Base-by-base conservation (phyloP, 1,140 invertebrate species). In the Ceratosolen fusciceps region DNA sequence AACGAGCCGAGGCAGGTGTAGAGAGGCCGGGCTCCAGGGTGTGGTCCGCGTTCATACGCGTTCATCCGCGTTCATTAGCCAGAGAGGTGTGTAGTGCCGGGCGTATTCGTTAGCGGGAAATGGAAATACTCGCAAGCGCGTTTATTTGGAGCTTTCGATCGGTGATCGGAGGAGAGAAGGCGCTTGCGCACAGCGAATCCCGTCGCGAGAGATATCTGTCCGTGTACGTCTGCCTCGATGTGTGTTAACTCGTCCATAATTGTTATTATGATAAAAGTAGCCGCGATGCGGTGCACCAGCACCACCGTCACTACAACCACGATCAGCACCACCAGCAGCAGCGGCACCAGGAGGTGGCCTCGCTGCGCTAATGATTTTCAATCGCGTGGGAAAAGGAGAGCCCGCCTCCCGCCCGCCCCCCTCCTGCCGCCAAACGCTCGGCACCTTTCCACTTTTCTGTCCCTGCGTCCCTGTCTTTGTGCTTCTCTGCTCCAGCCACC, bases 31-130 rank as follows among this genome's bases (percentile, higher is more conserved):
- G 70, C 80, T 78, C 43, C 16, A 83, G 83, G 87, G 87, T 87
- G 87, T 88, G 88, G 87, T 85, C 82, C 81, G 81, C 81, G 83
- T 88, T 87, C 86, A 83, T 87, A 86, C 85, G 82, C 82, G 83
- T 83, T 83, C n/a, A n/a, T n/a, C n/a, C 80, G 85, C 83, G 81
- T 82, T 84, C 77, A 82, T 82, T 83, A 76, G 78, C 31, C 65
- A 16, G n/a, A n/a, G n/a, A n/a, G n/a, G n/a, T n/a, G n/a, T n/a
- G n/a, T n/a, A n/a, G n/a, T n/a, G n/a, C n/a, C n/a, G n/a, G n/a
- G n/a, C n/a, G n/a, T n/a, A n/a, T n/a, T n/a, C n/a, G n/a, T n/a
- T n/a, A n/a, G n/a, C n/a, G n/a, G n/a, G n/a, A n/a, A 16, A 65
- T 19, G 73, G n/a, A 73, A 4, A 65, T 43, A 68, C 34, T 49